phyloP scores from a whole-genome alignment of 2,888 invertebrate species.

The Gymnoscelis rufifasciata region DNA sequence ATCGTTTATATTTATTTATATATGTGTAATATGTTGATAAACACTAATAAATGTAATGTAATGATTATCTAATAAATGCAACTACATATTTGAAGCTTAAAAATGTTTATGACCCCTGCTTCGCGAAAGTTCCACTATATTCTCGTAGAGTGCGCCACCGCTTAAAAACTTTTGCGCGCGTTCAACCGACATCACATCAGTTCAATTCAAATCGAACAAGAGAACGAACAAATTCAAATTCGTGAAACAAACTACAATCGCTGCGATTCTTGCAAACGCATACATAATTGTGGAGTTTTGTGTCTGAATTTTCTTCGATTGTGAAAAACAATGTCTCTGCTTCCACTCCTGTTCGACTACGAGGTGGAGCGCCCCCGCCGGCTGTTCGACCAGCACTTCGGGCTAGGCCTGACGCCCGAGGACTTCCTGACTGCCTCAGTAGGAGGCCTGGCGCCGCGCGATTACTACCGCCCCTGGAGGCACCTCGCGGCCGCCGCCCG shows the following conservation, averaged over 20 bases:
- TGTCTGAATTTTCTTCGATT: too few species aligned
- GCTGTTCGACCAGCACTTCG: constrained; percentile 76
- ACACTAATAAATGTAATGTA: too few species aligned
- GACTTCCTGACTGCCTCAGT: constrained; percentile 56
- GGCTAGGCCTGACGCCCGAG: constrained; percentile 69
- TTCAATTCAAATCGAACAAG: constrained; percentile 46
- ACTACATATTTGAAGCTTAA: neutral
- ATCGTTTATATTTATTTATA: too few species aligned
- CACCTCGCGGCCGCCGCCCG: constrained; percentile 66
- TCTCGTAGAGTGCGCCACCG: constrained; percentile 45
- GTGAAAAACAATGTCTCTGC: constrained; percentile 62
- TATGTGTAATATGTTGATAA: too few species aligned
- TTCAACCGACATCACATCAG: constrained; percentile 34
- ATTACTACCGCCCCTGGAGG: constrained; percentile 67
- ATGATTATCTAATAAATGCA: neutral
- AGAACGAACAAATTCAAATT: too few species aligned
- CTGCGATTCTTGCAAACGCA: too few species aligned
- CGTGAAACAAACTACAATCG: too few species aligned
- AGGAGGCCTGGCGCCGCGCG: constrained; percentile 37
- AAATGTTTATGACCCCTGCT: constrained; percentile 28
- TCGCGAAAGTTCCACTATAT: constrained; percentile 49
- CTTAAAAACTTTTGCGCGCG: constrained; percentile 44
- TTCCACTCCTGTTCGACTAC: constrained; percentile 66
- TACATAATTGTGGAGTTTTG: constrained; percentile 1
- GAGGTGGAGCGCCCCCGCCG: constrained; percentile 64